Percentiles rank a stretch among this genome's conserved stretches.
phyloP scores from a whole-genome alignment of 2,888 invertebrate species.

The Diachrysia chrysitis region DNA sequence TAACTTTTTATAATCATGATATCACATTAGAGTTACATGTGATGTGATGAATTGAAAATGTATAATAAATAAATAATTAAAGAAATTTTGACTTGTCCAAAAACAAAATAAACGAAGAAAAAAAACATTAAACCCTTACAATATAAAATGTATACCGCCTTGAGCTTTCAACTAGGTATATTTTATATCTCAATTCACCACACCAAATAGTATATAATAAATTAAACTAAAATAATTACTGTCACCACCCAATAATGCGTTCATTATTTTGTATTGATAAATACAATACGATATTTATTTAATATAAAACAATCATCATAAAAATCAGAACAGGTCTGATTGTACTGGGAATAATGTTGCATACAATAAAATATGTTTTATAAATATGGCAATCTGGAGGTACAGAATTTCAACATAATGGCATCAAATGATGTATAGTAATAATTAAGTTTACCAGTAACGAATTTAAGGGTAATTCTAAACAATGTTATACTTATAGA shows the following conservation, averaged over 20 bases:
- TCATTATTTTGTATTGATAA: conserved; percentile 23
- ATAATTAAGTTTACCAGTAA: too few relatives aligned
- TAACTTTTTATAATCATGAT: conserved; percentile 51
- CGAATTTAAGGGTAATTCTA: too few relatives aligned
- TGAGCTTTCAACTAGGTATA: too few relatives aligned
- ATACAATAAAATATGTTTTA: conserved; percentile 6
- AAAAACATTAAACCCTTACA: not conserved
- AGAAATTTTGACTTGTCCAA: not conserved
- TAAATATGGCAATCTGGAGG: not conserved
- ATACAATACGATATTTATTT: conserved; percentile 24
- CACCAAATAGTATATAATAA: conserved; percentile 45
- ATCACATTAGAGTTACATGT: conserved; percentile 59
- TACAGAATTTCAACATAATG: not conserved
- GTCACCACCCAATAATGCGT: conserved; percentile 44
- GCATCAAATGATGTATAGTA: not conserved
- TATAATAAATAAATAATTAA: conserved; percentile 1
- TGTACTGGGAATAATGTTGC: conserved; percentile 26
- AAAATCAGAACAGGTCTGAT: conserved; percentile 28
- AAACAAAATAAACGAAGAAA: not conserved
- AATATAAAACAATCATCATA: conserved; percentile 15
- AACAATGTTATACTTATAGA: too few relatives aligned
- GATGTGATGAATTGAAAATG: conserved; percentile 51
- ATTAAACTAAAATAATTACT: conserved; percentile 49
- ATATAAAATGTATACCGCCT: not conserved
- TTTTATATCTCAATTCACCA: conserved; percentile 49